These are phyloP conservation scores for Leuciscus waleckii DNA, from an alignment of 2,797 vertebrate species.

Conservation along the genomic window DNA sequence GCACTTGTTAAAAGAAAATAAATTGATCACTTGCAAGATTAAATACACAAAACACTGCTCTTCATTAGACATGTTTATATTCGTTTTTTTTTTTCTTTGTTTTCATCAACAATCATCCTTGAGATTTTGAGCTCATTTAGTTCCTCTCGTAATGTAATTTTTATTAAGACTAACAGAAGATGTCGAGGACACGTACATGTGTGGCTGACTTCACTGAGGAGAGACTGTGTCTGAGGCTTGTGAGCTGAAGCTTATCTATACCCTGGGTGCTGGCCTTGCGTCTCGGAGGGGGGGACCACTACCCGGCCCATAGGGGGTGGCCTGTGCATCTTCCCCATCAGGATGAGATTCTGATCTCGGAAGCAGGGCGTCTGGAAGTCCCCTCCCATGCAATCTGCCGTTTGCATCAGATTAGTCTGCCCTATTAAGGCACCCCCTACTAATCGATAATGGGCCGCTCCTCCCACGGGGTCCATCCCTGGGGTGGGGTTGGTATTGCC, in stretches of 20 bases:
- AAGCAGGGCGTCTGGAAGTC: constrained; percentile 99
- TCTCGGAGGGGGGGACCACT: constrained; percentile 80
- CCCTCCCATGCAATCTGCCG: constrained; percentile 95
- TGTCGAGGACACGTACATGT: constrained; percentile 48
- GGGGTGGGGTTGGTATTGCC: constrained; percentile 76
- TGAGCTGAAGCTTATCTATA: constrained; percentile 97
- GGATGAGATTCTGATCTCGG: constrained; percentile 94
- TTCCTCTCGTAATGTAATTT: constrained; percentile 71
- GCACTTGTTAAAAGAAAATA: constrained; percentile 62
- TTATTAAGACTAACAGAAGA: constrained; percentile 82
- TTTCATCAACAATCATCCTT: constrained; percentile 75
- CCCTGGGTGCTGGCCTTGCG: constrained; percentile 97
- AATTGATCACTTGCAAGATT: constrained; percentile 90
- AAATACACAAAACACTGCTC: constrained; percentile 71
- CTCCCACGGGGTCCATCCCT: constrained; percentile 85
- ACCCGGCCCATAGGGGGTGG: constrained; percentile 88
- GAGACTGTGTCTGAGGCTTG: constrained; percentile 61
- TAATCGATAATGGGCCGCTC: constrained; percentile 90
- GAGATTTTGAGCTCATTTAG: constrained; percentile 75
- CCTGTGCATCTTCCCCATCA: constrained; percentile 96
- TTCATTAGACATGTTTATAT: constrained; percentile 82
- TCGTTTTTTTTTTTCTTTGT: constrained; percentile 72
- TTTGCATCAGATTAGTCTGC: constrained; percentile 96
- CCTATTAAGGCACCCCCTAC: constrained; percentile 83
- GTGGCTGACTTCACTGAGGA: constrained; percentile 74